Conservation (phyloP, 2,113 vertebrate species). For the Xenopus laevis region DNA sequence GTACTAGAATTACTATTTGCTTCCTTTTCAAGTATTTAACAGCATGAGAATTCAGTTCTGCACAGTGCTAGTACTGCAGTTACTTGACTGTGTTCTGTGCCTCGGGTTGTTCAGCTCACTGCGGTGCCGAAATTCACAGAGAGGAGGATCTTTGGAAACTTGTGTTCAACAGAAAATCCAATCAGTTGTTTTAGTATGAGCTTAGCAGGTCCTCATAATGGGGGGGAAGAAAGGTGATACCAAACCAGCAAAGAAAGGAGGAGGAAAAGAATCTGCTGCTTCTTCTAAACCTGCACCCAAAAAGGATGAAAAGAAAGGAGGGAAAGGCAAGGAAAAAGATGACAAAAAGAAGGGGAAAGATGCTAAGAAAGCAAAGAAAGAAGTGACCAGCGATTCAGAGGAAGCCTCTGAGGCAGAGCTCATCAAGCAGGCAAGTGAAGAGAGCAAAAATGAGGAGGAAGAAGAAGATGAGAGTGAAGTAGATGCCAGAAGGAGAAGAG, state of each 20-base stretch:
- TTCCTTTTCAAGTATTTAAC: constrained; percentile 9
- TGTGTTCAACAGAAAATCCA: not conserved
- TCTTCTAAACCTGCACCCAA: constrained; percentile 17
- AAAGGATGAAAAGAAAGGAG: constrained; percentile 62
- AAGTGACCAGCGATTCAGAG: constrained; percentile 68
- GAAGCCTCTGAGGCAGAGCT: constrained; percentile 71
- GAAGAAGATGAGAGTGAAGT: constrained; percentile 54
- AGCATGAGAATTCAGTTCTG: constrained; percentile 4
- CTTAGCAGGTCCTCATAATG: constrained; percentile 58
- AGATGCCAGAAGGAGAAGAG: constrained; percentile 62
- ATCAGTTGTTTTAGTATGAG: constrained; percentile 57
- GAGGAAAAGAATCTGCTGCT: constrained; percentile 60
- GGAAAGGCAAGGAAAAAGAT: constrained; percentile 70
- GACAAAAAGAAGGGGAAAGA: constrained; percentile 68
- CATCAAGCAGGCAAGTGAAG: constrained; percentile 63
- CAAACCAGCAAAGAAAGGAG: constrained; percentile 60
- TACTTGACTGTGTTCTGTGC: not conserved
- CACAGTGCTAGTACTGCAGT: not conserved
- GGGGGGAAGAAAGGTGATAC: constrained; percentile 74
- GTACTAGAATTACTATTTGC: constrained; percentile 4
- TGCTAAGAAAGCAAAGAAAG: constrained; percentile 77
- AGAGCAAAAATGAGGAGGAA: constrained; percentile 57
- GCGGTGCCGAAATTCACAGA: not conserved
- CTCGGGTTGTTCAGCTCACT: not conserved
- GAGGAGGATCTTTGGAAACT: not conserved